These are phyloP conservation scores for Rhagonycha fulva DNA, from an alignment of 2,888 invertebrate genomes.

Conservation along the genomic window DNA sequence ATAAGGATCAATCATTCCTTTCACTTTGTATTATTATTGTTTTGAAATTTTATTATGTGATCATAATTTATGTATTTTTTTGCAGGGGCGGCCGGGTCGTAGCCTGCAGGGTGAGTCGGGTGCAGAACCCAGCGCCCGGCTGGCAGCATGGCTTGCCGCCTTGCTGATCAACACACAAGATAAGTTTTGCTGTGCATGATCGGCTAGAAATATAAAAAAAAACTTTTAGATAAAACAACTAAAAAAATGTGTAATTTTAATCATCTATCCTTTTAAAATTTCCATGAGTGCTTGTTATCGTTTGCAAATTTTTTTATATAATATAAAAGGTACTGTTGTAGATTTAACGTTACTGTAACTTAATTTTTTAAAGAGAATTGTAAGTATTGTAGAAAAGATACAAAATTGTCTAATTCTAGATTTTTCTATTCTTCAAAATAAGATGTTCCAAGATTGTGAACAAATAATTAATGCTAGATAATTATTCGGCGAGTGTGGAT, in stretches of 20 bases:
- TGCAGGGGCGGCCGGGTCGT: conserved; percentile 62
- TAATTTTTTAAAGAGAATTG: neutral
- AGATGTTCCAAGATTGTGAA: neutral
- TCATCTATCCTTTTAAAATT: conserved; percentile 34
- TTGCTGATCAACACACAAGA: conserved; percentile 28
- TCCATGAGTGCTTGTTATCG: conserved; percentile 29
- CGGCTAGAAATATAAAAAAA: conserved; percentile 33
- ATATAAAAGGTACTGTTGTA: conserved; percentile 18
- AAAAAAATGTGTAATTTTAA: conserved; percentile 35
- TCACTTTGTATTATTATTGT: too few relatives aligned
- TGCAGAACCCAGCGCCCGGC: conserved; percentile 55
- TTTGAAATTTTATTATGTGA: too few relatives aligned
- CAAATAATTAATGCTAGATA: conserved; percentile 15
- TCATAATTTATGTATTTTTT: conserved; percentile 21
- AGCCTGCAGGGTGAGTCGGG: conserved; percentile 64
- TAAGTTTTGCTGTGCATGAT: conserved; percentile 36
- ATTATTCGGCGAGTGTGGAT: conserved; percentile 29
- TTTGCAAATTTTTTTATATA: conserved; percentile 29
- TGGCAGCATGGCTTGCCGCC: conserved; percentile 40
- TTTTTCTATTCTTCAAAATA: conserved; percentile 1
- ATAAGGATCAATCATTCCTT: too few relatives aligned
- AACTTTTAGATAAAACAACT: conserved; percentile 27
- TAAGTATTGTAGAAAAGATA: neutral
- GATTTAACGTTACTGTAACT: conserved; percentile 18
- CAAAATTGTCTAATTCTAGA: neutral